Base-by-base conservation (phyloP, 2,113 vertebrate genomes). In the Amphiprion ocellaris region DNA sequence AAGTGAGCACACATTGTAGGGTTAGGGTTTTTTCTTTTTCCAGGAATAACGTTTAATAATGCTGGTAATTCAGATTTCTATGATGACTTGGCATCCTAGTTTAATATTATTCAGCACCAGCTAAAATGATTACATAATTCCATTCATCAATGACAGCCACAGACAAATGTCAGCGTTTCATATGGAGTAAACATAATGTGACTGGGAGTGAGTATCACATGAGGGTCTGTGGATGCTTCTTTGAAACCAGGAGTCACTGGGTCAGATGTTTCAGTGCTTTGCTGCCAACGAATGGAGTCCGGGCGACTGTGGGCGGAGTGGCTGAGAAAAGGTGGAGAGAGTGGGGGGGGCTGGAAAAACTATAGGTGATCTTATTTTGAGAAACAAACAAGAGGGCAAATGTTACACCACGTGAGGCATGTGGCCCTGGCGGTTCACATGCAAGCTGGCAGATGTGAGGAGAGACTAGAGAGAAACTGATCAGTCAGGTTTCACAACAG, bases 321-420 rank as follows among this genome's bases (percentile, higher is more conserved):
- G 61, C 10, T 3, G 9, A 26, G 64, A 56, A 52, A 73, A 63
- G 61, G 37, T 39, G 65, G 69, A 71, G 67, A 30, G 76, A 21
- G 24, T 21, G 3, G 26, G 64, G 21, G 5, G 26, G 39, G 24
- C 59, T 79, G 83, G 81, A 82, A 87, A 88, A 77, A 87, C 84
- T 91, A 87, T 85, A 92, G 90, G 90, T 93, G 89, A 87, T 87
- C 82, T 74, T 95, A 95, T 95, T 95, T 93, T 92, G 77, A 92
- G 93, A 92, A 89, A 93, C 94, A 94, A 95, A 95, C 92, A 94
- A 85, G 92, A 56, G 87, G 73, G 69, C 54, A 74, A 92, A 90
- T 82, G 85, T 89, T 89, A 86, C 85, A 91, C 93, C 92, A 82
- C 54, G 81, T 90, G 85, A 91, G 83, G 87, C 90, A 86, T 90